Evolutionary conservation across 2,888 invertebrate species (phyloP).

Genomic region (Eilema depressum): DNA sequence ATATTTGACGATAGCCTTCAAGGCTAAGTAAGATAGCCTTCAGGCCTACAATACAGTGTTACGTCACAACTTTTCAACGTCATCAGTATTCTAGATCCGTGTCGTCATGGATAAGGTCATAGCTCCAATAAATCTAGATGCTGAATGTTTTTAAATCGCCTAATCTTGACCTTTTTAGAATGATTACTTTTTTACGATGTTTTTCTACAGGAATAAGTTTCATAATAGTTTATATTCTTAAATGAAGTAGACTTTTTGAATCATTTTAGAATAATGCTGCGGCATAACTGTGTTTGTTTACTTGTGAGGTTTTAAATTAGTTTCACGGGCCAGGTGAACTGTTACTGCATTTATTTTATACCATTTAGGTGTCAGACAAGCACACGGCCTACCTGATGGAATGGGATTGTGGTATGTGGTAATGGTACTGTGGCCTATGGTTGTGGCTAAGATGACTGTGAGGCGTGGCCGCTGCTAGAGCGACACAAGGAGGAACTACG

Average conservation of each 20-base stretch:
- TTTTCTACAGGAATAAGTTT: neutral
- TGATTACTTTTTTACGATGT: slow-evolving; percentile 6
- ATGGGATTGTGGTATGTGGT: too few relatives aligned
- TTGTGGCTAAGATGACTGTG: too few relatives aligned
- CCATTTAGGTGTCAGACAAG: too few relatives aligned
- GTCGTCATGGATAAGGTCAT: neutral
- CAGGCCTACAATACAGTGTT: slow-evolving; percentile 3
- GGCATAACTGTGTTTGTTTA: too few relatives aligned
- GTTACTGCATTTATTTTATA: too few relatives aligned
- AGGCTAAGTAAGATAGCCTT: slow-evolving; percentile 3
- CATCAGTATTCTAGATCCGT: slow-evolving; percentile 23
- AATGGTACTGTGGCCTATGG: too few relatives aligned
- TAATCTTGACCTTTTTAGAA: slow-evolving; percentile 15
- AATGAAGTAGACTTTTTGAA: neutral
- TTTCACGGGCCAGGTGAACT: too few relatives aligned
- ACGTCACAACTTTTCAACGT: slow-evolving; percentile 16
- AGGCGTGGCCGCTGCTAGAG: too few relatives aligned
- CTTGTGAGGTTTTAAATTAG: too few relatives aligned
- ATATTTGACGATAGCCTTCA: slow-evolving; percentile 10
- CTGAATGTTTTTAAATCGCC: slow-evolving; percentile 19
- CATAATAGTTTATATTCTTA: neutral
- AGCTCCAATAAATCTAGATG: slow-evolving; percentile 16
- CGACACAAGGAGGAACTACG: too few relatives aligned
- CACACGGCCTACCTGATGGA: too few relatives aligned
- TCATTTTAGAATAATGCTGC: neutral